Percentiles rank a stretch among this genome's conserved stretches.
Evolutionary conservation across 2,113 vertebrate species (phyloP).

Genomic region (Psilopsiagon aurifrons): DNA sequence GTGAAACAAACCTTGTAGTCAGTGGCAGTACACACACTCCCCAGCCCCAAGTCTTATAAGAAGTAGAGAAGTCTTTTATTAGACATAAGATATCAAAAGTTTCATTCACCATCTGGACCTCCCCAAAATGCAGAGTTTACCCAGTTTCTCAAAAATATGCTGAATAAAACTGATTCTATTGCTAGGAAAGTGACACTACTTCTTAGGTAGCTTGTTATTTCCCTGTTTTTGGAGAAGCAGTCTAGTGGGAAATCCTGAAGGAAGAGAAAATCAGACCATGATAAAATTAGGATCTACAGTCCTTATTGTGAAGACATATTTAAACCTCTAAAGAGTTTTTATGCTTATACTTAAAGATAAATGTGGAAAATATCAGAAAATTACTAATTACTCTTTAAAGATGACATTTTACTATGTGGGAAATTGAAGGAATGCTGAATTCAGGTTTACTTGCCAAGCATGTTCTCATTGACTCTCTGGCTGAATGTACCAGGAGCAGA

Average conservation of each 20-base stretch:
- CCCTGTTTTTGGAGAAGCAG: not conserved
- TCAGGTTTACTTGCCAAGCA: not conserved
- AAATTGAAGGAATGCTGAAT: not conserved
- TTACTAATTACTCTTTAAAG: not conserved
- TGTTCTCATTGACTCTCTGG: not conserved
- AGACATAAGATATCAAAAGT: not conserved
- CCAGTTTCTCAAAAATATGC: not conserved
- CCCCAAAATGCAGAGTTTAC: not conserved
- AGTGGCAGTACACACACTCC: not conserved
- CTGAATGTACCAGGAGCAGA: not conserved
- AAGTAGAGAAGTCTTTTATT: not conserved
- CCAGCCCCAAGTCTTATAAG: not conserved
- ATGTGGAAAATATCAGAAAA: not conserved
- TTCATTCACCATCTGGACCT: not conserved
- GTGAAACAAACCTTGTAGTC: not conserved
- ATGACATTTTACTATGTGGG: not conserved
- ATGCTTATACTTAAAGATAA: not conserved
- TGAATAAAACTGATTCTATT: not conserved
- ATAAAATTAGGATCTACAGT: not conserved
- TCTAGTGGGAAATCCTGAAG: not conserved
- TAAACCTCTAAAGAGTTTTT: not conserved
- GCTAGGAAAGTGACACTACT: not conserved
- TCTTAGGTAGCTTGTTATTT: not conserved
- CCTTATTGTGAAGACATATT: not conserved
- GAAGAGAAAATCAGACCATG: not conserved